These are phyloP conservation scores for Caranx ignobilis DNA, from an alignment of 2,113 vertebrate genomes.

Conservation along the genomic window DNA sequence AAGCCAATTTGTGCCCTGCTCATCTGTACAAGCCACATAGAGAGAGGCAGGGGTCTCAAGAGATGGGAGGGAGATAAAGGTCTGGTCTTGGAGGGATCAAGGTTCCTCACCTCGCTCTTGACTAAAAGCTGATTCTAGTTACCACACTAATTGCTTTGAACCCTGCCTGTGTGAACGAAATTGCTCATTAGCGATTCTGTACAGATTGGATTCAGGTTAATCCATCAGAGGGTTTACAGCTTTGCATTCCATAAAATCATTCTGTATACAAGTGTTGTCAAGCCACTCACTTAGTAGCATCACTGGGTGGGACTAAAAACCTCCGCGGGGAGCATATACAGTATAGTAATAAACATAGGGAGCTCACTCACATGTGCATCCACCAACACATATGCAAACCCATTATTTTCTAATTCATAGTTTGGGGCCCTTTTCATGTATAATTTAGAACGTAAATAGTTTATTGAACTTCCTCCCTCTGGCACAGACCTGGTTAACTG, in stretches of 20 bases:
- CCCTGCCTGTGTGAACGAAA: slow-evolving; percentile 66
- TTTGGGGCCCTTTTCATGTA: slow-evolving; percentile 70
- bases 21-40: slow-evolving; percentile 70
- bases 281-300: slow-evolving; percentile 47
- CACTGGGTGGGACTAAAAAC: slow-evolving; percentile 40
- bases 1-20: slow-evolving; percentile 69
- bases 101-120: slow-evolving; percentile 68
- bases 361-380: slow-evolving; percentile 4
- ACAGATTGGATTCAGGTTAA: slow-evolving; percentile 75
- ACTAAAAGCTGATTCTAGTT: slow-evolving; percentile 72
- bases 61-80: slow-evolving; percentile 52
- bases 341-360: slow-evolving; percentile 10
- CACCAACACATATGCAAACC: not conserved
- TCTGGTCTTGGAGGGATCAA: slow-evolving; percentile 72
- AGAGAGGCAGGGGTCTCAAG: slow-evolving; percentile 50
- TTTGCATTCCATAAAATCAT: slow-evolving; percentile 63
- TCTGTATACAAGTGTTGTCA: slow-evolving; percentile 62
- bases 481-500: slow-evolving; percentile 68
- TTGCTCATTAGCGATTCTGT: slow-evolving; percentile 80
- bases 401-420: slow-evolving; percentile 66
- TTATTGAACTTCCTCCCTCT: slow-evolving; percentile 65
- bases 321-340: slow-evolving; percentile 25
- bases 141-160: slow-evolving; percentile 77
- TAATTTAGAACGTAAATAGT: slow-evolving; percentile 80
- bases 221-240: slow-evolving; percentile 66